A percentile compares a stretch with the other conserved stretches of the same genome.
Evolutionary conservation across 2,113 vertebrate genomes (phyloP).

Genomic region (Neoarius graeffei): DNA sequence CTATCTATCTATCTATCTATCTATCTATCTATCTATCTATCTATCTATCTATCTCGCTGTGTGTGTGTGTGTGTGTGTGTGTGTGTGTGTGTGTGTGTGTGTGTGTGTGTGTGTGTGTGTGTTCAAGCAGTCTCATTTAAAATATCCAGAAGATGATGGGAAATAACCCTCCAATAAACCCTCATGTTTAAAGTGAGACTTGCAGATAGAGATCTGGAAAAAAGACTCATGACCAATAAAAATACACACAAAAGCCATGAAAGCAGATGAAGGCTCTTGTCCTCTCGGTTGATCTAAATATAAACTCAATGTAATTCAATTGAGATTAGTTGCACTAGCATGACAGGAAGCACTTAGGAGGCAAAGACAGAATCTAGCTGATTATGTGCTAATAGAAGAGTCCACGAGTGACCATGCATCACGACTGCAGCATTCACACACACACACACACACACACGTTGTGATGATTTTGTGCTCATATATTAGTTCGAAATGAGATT

Average conservation of each 20-base stretch:
- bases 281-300: conserved; percentile 67
- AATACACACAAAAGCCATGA: conserved; percentile 44
- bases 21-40: neutral
- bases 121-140: neutral
- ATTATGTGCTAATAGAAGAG: conserved; percentile 63
- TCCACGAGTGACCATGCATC: conserved; percentile 53
- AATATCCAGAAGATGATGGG: neutral
- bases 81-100: neutral
- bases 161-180: neutral
- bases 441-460: conserved; percentile 28
- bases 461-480: neutral
- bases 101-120: neutral
- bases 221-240: neutral
- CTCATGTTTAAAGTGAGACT: neutral
- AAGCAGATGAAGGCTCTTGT: conserved; percentile 59
- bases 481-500: neutral
- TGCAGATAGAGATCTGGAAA: neutral
- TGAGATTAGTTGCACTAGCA: conserved; percentile 74
- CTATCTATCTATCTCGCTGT: neutral
- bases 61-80: neutral
- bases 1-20: neutral
- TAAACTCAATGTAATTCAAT: conserved; percentile 73
- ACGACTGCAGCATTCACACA: conserved; percentile 8
- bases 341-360: conserved; percentile 77
- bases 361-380: conserved; percentile 74